phyloP scores from a whole-genome alignment of 2,113 vertebrate species.

The Maccullochella peelii region DNA sequence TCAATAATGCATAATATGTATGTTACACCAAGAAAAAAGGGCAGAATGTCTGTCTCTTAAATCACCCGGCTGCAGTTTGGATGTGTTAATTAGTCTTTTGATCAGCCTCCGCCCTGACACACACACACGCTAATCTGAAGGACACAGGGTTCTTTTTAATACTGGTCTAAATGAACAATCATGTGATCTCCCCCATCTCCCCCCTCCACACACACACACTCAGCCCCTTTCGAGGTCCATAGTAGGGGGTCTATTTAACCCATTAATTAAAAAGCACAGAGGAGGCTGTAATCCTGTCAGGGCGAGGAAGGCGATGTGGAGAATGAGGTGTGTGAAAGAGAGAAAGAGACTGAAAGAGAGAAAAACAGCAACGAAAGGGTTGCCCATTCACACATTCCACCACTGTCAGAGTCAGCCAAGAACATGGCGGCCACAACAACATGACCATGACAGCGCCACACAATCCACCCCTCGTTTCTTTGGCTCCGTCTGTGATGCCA shows the following conservation, averaged over 20 bases:
- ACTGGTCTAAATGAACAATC: constrained; percentile 69
- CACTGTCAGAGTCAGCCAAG: constrained; percentile 18
- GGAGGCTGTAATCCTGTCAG: constrained; percentile 83
- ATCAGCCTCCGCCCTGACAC: constrained; percentile 34
- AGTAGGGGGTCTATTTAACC: constrained; percentile 83
- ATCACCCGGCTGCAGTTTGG: constrained; percentile 29
- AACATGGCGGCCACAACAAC: constrained; percentile 38
- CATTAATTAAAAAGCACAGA: constrained; percentile 82
- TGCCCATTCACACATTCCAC: constrained; percentile 56
- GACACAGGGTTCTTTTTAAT: constrained; percentile 71
- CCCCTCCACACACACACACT: constrained; percentile 24
- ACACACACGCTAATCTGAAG: constrained; percentile 59
- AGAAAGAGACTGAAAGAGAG: background rate
- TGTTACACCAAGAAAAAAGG: background rate
- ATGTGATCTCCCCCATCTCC: constrained; percentile 57
- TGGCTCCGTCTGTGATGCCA: background rate
- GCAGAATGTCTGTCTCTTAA: background rate
- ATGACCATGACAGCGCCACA: background rate
- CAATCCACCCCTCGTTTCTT: background rate
- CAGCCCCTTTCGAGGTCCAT: constrained; percentile 59
- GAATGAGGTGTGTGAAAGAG: constrained; percentile 29
- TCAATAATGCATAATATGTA: background rate
- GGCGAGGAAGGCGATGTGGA: constrained; percentile 50
- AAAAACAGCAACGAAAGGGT: constrained; percentile 8
- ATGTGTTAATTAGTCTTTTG: constrained; percentile 67